Conservation (phyloP, 2,888 invertebrate species). For the Tipula confusa region DNA sequence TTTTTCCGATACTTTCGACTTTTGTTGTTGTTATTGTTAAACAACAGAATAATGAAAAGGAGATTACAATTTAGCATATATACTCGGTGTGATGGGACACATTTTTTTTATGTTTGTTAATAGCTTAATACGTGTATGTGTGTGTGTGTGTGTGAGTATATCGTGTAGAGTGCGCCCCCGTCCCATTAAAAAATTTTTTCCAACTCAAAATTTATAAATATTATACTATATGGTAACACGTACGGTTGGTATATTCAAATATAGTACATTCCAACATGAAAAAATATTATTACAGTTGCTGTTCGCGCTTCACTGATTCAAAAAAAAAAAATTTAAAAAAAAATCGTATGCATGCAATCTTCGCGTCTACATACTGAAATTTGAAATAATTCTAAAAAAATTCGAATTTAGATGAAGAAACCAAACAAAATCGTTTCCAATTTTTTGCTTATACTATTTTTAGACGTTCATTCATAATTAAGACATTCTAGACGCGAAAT, state of each 20-base stretch:
- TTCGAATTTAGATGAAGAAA: background rate
- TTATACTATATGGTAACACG: too few relatives aligned
- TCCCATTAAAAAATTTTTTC: background rate
- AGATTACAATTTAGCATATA: background rate
- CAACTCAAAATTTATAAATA: background rate
- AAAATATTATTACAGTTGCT: constrained; percentile 3
- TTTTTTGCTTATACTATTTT: background rate
- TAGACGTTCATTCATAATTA: constrained; percentile 7
- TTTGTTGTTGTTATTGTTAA: background rate
- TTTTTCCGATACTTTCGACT: background rate
- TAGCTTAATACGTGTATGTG: background rate
- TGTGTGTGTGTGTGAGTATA: background rate
- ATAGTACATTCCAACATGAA: background rate
- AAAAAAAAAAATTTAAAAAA: too few relatives aligned
- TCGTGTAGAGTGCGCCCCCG: too few relatives aligned
- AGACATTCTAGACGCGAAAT: constrained; percentile 12
- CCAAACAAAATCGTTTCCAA: background rate
- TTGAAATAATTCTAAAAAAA: background rate
- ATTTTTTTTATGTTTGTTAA: background rate
- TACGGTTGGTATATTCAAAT: background rate
- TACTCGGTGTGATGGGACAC: background rate
- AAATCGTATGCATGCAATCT: too few relatives aligned
- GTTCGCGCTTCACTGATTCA: background rate
- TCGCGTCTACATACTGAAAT: background rate
- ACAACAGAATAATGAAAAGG: background rate